phyloP scores from a whole-genome alignment of 2,888 invertebrate genomes.

The Papilio demoleus region DNA sequence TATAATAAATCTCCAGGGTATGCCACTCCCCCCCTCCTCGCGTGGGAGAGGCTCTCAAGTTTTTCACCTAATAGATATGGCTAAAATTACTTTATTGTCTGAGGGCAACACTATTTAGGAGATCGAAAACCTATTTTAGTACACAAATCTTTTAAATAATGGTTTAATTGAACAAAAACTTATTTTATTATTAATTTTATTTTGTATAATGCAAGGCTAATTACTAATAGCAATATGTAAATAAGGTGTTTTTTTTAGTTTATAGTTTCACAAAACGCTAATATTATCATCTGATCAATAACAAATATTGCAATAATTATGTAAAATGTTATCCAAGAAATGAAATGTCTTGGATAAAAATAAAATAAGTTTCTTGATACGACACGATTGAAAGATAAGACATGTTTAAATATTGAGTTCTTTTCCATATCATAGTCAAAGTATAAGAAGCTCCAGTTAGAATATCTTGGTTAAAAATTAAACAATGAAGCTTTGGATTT shows the following conservation, averaged over 20 bases:
- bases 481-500: conserved; percentile 18
- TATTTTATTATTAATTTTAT: too few species aligned
- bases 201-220: not conserved
- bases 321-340: conserved; percentile 27
- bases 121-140: too few species aligned
- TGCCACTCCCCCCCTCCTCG: too few species aligned
- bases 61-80: too few species aligned
- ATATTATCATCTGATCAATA: too few species aligned
- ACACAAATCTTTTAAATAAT: too few species aligned
- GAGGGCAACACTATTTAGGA: too few species aligned
- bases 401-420: conserved; percentile 22
- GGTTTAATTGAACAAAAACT: too few species aligned
- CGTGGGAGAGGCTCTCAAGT: too few species aligned
- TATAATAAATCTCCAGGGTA: too few species aligned
- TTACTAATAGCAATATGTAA: conserved; percentile 16
- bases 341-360: not conserved
- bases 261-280: not conserved
- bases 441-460: not conserved
- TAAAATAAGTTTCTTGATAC: conserved; percentile 35
- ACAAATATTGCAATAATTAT: conserved; percentile 21
- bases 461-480: conserved; percentile 2
- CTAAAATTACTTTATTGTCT: too few species aligned
- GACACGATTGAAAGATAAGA: conserved; percentile 38
- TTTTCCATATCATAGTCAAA: conserved; percentile 11
- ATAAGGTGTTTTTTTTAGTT: not conserved